Base-by-base conservation (phyloP, 2,797 vertebrate species). In the Paguma larvata region DNA sequence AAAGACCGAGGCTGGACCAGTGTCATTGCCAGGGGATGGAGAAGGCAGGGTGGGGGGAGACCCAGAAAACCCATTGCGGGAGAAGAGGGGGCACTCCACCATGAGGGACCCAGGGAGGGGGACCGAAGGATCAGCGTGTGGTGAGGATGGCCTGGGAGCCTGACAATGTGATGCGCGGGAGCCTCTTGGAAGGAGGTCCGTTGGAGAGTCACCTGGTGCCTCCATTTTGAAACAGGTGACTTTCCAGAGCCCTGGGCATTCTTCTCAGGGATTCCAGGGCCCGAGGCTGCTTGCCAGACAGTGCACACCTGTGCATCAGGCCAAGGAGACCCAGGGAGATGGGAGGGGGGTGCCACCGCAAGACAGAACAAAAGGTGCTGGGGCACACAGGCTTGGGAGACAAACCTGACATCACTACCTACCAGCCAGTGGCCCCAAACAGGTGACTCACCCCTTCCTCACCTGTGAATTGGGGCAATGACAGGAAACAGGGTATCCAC, bases 1-100 rank as follows among this genome's bases (percentile, higher is more conserved):
- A 97, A 97, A 99, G 98, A 98, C 98, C 87, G 67, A 92, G 73
- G 44, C 97, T 97, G 73, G 94, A 34, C 1, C 18, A 21, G 77
- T 13, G 34, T 46, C 56, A 6, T 0, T 0, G 3, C 0, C 0
- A 2, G 12, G 25, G 0, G 0, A 3, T 3, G n/a, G 21, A 25
- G 2, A 0, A 9, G 56, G 56, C 56, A 59, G 73, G 6, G 1
- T 1, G 14, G 8, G 62, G 38, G 10, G 19, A 65, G 83, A 62
- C 19, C 27, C 4, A 1, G 27, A 10, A 77, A n/a, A 19, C 9
- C 30, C 30, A 1, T 0, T 16, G n/a, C 4, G 0, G 10, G 8
- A 27, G 30, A 15, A 3, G 21, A 21, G 59, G 48, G 48, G 48
- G 34, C 5, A 1, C 46, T 19, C 0, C 32, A 27, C 51, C 14